phyloP scores from a whole-genome alignment of 2,113 vertebrate species.

The Lasiurus cinereus region DNA sequence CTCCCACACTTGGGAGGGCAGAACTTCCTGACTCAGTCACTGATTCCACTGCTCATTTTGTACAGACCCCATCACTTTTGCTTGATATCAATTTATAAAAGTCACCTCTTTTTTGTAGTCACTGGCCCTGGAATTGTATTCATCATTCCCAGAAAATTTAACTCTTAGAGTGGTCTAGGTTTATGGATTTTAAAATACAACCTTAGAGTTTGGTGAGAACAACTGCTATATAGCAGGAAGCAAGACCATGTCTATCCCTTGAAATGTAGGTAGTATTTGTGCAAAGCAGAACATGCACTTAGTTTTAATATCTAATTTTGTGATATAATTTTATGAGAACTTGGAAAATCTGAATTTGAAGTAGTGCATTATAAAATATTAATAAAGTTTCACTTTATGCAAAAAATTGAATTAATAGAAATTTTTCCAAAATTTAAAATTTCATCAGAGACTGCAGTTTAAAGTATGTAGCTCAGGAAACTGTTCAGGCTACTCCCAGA shows the following conservation, averaged over 20 bases:
- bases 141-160: not conserved
- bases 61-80: not conserved
- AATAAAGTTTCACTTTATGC: not conserved
- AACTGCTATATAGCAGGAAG: not conserved
- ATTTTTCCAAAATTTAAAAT: conserved; percentile 2
- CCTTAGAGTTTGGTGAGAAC: conserved; percentile 1
- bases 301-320: not conserved
- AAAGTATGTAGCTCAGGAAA: not conserved
- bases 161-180: not conserved
- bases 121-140: not conserved
- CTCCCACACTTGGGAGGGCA: not conserved
- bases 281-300: not conserved
- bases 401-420: not conserved
- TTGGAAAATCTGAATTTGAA: not conserved
- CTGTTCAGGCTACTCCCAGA: not conserved
- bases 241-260: not conserved
- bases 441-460: not conserved
- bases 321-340: not conserved
- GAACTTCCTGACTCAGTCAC: not conserved
- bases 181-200: not conserved
- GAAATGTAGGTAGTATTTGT: not conserved
- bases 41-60: not conserved
- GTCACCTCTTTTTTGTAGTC: not conserved
- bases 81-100: not conserved
- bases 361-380: not conserved